Evolutionary conservation across 2,888 invertebrate genomes (phyloP).

Genomic region (Plebejus melissa): DNA sequence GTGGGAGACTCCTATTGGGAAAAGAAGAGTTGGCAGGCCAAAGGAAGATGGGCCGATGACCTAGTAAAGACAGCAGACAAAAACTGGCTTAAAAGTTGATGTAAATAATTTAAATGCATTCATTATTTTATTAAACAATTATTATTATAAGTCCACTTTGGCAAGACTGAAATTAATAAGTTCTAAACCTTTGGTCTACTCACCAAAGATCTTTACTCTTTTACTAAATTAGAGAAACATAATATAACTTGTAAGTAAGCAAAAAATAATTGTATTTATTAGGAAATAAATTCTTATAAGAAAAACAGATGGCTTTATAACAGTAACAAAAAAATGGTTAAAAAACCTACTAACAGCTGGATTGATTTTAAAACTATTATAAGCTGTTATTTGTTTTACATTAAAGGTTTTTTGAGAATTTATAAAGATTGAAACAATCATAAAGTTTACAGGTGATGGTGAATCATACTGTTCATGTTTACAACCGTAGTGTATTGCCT

Average conservation of each 20-base stretch:
- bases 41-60: no score
- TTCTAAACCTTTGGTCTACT: no score
- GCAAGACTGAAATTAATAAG: no score
- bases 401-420: not conserved
- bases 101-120: not conserved
- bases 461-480: conserved; percentile 64
- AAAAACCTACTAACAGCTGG: not conserved
- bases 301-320: not conserved
- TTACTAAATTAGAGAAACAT: no score
- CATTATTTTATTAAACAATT: no score
- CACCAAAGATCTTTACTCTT: no score
- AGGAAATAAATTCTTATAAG: not conserved
- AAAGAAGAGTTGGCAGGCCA: no score
- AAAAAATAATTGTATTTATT: not conserved
- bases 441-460: conserved; percentile 42
- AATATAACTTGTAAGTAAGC: not conserved
- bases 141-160: no score
- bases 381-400: not conserved
- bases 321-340: not conserved
- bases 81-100: no score
- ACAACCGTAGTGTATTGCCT: conserved; percentile 55
- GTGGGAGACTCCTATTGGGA: no score
- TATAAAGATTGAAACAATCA: conserved; percentile 30
- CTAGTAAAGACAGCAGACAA: no score
- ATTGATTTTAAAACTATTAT: not conserved